phyloP scores from a whole-genome alignment of 2,888 invertebrate species.

The Trachelus stipa region DNA sequence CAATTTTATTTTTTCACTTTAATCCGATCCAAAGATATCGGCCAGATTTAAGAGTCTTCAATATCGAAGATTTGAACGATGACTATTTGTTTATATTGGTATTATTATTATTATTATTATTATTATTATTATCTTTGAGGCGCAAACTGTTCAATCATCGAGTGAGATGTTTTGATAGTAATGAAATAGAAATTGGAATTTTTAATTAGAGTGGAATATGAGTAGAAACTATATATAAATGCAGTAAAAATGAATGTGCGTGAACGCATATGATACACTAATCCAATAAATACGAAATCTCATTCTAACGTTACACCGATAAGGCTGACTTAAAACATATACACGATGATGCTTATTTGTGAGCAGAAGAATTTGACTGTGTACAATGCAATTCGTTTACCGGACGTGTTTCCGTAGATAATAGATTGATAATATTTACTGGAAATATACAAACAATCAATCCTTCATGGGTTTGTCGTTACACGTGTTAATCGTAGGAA shows the following conservation, averaged over 20 bases:
- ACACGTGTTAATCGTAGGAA: background rate
- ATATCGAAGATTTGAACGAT: background rate
- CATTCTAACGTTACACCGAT: constrained; percentile 3
- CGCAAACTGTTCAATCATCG: background rate
- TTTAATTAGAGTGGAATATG: background rate
- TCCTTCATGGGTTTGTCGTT: background rate
- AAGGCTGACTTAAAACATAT: constrained; percentile 7
- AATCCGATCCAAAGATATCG: background rate
- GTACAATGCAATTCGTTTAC: background rate
- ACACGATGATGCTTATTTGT: background rate
- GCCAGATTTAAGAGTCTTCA: background rate
- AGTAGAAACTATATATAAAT: too few relatives aligned
- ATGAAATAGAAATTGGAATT: background rate
- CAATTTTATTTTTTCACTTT: background rate
- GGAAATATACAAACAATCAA: background rate
- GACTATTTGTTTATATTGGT: background rate
- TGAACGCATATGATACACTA: background rate
- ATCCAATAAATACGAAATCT: background rate
- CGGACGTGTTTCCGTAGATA: background rate
- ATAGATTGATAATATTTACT: background rate
- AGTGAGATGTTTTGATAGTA: background rate
- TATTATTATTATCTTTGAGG: too few relatives aligned
- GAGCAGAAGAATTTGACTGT: background rate
- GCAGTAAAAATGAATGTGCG: background rate
- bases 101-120: background rate